Percentiles rank a stretch among this genome's conserved stretches.
phyloP scores from a whole-genome alignment of 2,113 vertebrate genomes.

The Uria lomvia region DNA sequence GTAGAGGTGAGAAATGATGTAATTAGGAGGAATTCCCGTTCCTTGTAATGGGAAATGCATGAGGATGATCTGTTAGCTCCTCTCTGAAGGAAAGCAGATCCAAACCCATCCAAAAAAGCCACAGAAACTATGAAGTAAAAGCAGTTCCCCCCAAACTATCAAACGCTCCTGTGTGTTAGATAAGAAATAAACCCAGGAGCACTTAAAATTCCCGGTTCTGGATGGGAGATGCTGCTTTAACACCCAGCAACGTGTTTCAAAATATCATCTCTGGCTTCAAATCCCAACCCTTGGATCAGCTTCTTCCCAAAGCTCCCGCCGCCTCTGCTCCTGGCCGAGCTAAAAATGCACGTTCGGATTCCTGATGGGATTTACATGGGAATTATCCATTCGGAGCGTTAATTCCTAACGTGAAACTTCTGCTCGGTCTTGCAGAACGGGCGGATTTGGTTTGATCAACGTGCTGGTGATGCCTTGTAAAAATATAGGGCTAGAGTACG shows the following conservation, averaged over 20 bases:
- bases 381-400: background rate
- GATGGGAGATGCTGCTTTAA: background rate
- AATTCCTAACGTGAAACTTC: background rate
- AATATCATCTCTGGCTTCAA: background rate
- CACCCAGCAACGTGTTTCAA: rapidly evolving
- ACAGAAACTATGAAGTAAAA: background rate
- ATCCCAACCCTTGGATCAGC: background rate
- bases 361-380: background rate
- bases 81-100: background rate
- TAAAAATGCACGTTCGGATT: background rate
- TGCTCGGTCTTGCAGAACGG: background rate
- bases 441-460: background rate
- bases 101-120: background rate
- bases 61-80: background rate
- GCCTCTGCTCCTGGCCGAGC: background rate
- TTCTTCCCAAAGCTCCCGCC: background rate
- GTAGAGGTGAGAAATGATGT: background rate
- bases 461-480: background rate
- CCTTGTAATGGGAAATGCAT: background rate
- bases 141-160: no score
- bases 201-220: background rate
- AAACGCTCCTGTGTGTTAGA: background rate
- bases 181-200: background rate
- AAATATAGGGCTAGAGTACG: background rate
- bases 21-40: rapidly evolving